Conservation (phyloP, 2,888 invertebrate genomes). For the Pachymerium ferrugineum region DNA sequence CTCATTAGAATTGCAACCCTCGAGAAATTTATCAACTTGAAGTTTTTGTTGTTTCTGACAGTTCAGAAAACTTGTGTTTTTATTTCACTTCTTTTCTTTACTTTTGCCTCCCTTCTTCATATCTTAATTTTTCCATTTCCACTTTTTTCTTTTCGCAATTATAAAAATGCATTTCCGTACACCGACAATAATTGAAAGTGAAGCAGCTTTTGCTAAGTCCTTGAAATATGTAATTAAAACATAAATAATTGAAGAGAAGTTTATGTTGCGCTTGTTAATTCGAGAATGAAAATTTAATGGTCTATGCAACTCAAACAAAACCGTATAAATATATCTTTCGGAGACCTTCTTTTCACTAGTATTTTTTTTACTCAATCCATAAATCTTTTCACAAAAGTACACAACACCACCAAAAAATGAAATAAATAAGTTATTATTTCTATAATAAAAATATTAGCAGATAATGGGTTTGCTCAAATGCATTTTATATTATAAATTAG, state of each 20-base stretch:
- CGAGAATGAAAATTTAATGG: slow-evolving; percentile 33
- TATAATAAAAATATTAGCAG: not conserved
- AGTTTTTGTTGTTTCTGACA: slow-evolving; percentile 5
- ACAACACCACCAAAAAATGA: not conserved
- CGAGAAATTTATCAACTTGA: not conserved
- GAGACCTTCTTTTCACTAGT: not conserved
- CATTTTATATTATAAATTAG: no score
- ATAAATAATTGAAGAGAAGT: slow-evolving; percentile 32
- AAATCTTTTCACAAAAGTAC: not conserved
- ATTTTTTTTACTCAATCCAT: not conserved
- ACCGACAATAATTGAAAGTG: slow-evolving; percentile 29
- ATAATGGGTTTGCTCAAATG: no score
- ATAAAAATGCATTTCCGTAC: not conserved
- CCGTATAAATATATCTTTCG: not conserved
- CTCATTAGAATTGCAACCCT: slow-evolving; percentile 11
- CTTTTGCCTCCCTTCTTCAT: not conserved
- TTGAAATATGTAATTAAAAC: slow-evolving; percentile 34
- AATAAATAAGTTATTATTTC: not conserved
- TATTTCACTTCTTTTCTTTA: not conserved
- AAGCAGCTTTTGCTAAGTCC: slow-evolving; percentile 26
- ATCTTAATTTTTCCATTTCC: slow-evolving; percentile 21
- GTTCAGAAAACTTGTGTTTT: slow-evolving; percentile 7
- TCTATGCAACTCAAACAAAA: slow-evolving; percentile 16
- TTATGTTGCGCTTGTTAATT: slow-evolving; percentile 30
- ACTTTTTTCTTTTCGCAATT: slow-evolving; percentile 15